These are phyloP conservation scores for Brachyalestes nurse DNA, from an alignment of 2,797 vertebrate species.

Conservation along the genomic window DNA sequence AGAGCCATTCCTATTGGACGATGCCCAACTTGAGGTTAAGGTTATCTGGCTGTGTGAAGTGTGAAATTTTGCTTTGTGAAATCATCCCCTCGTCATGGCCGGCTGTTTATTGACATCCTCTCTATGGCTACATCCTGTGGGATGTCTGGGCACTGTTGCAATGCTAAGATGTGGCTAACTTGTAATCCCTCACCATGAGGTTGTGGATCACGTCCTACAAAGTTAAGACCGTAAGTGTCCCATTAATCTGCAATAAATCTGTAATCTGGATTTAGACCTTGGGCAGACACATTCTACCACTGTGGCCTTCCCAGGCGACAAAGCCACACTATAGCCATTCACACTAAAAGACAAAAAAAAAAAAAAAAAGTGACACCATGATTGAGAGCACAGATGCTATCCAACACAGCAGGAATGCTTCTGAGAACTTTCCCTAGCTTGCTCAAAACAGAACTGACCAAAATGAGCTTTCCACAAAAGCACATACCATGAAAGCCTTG, in stretches of 20 bases:
- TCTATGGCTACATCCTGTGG: not conserved
- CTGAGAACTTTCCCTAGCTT: not conserved
- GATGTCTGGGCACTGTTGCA: not conserved
- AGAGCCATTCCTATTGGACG: too few relatives aligned
- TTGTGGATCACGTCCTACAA: conserved; percentile 9
- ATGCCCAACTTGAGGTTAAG: too few relatives aligned
- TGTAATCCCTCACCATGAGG: not conserved
- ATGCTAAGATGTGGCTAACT: not conserved
- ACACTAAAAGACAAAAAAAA: not conserved
- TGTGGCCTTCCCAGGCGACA: not conserved
- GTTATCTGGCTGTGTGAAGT: too few relatives aligned
- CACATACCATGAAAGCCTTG: conserved; percentile 18
- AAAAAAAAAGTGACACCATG: not conserved
- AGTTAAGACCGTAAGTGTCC: conserved; percentile 24
- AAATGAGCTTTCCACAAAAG: not conserved
- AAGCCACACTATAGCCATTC: not conserved
- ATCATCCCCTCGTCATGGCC: not conserved
- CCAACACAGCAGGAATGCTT: not conserved
- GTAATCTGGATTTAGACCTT: conserved; percentile 23
- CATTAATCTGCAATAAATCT: conserved; percentile 41
- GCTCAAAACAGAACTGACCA: not conserved
- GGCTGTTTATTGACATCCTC: not conserved
- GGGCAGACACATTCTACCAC: not conserved
- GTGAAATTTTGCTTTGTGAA: not conserved
- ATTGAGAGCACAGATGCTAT: not conserved